Conservation (phyloP, 2,797 vertebrate species). For the Odontamblyopus lacepedii region DNA sequence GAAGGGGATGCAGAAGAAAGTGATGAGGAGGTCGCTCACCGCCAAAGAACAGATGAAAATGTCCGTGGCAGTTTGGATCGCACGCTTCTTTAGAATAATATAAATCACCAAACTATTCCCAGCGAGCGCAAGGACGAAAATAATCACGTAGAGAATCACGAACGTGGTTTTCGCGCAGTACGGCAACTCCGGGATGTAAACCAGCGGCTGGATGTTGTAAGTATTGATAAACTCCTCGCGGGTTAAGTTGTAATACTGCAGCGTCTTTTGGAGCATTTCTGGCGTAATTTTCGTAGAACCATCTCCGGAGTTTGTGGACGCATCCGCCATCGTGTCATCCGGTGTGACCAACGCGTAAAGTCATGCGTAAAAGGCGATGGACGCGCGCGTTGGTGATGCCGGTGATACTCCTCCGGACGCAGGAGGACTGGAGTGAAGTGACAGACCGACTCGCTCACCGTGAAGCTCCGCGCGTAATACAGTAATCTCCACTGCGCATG, state of each 20-base stretch:
- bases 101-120: conserved; percentile 84
- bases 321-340: conserved; percentile 49
- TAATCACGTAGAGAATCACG: conserved; percentile 76
- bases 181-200: conserved; percentile 83
- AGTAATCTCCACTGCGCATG: background rate
- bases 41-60: conserved; percentile 84
- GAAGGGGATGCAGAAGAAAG: conserved; percentile 85
- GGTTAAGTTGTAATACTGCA: conserved; percentile 81
- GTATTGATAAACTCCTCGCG: conserved; percentile 81
- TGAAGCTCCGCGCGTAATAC: background rate
- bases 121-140: conserved; percentile 80
- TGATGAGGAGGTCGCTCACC: conserved; percentile 86
- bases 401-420: background rate
- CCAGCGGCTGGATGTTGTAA: conserved; percentile 83
- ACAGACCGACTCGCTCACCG: background rate
- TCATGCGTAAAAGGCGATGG: background rate
- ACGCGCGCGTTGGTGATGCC: background rate
- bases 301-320: conserved; percentile 55
- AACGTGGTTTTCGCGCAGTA: conserved; percentile 76
- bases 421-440: background rate
- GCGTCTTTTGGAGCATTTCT: conserved; percentile 76
- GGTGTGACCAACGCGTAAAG: background rate
- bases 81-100: conserved; percentile 76
- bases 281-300: conserved; percentile 75
- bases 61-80: conserved; percentile 78